Evolutionary conservation across 2,113 vertebrate genomes (phyloP).

Genomic region (Crotophaga sulcirostris): DNA sequence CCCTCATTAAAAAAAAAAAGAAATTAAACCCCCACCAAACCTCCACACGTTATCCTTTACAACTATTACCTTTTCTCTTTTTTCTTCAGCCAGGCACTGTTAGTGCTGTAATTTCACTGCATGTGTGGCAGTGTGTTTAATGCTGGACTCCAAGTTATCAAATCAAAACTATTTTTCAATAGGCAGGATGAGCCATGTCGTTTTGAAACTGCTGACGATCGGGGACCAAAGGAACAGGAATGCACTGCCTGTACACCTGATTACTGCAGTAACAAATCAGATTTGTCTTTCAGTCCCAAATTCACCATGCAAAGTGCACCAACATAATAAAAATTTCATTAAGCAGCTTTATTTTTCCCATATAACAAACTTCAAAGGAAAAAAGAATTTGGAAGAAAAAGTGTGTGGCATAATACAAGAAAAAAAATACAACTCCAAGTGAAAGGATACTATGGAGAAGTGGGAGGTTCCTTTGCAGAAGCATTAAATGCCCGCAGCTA

Average conservation of each 20-base stretch:
- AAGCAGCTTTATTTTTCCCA: slow-evolving; percentile 1
- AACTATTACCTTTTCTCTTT: not conserved
- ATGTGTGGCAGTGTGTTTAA: not conserved
- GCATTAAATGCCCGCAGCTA: not conserved
- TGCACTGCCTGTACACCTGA: not conserved
- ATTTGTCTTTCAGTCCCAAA: slow-evolving; percentile 5
- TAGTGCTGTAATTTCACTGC: not conserved
- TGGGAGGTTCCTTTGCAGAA: not conserved
- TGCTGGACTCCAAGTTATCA: not conserved
- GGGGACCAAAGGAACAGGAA: slow-evolving; percentile 9
- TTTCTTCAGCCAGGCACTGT: not conserved
- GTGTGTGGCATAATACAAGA: not conserved
- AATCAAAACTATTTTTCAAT: not conserved
- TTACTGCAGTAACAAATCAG: not conserved
- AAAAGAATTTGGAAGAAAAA: not conserved
- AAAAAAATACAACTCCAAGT: not conserved
- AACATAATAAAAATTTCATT: not conserved
- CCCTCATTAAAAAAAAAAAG: not conserved
- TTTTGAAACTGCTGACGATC: not conserved
- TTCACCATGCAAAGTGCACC: not conserved
- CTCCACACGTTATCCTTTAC: not conserved
- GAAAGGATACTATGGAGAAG: not conserved
- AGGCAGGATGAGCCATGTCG: not conserved
- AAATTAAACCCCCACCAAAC: not conserved
- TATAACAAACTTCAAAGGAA: not conserved